phyloP scores from a whole-genome alignment of 1,140 invertebrate genomes.

The Papilio machaon region DNA sequence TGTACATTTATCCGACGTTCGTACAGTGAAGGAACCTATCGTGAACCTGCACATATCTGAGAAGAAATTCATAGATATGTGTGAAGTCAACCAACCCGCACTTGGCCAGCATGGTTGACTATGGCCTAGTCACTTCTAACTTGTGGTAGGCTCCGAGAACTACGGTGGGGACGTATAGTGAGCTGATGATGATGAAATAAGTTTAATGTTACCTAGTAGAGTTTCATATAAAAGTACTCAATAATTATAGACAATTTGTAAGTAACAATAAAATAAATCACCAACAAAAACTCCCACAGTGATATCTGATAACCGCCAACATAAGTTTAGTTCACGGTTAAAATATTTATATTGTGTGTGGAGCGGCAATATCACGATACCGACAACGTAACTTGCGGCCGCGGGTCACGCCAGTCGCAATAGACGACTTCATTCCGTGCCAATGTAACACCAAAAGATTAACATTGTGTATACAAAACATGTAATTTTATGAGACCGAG shows the following conservation, averaged over 20 bases:
- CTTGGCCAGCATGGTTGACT: too few species aligned
- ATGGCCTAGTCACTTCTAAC: too few species aligned
- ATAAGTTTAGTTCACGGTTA: constrained; percentile 12
- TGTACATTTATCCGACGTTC: too few species aligned
- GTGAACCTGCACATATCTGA: too few species aligned
- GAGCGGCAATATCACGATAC: constrained; percentile 8
- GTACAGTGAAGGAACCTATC: too few species aligned
- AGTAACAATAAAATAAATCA: not conserved
- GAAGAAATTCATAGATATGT: too few species aligned
- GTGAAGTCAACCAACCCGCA: too few species aligned
- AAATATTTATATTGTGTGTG: constrained; percentile 9
- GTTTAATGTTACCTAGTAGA: not conserved
- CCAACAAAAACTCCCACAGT: constrained; percentile 13
- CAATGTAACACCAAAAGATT: not conserved
- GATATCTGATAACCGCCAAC: constrained; percentile 8
- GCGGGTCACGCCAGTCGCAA: not conserved
- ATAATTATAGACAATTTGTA: not conserved
- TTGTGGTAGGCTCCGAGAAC: too few species aligned
- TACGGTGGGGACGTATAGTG: too few species aligned
- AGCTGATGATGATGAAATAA: too few species aligned
- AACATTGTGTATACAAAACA: not conserved
- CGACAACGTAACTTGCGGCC: not conserved
- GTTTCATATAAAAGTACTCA: not conserved
- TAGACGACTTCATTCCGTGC: not conserved
- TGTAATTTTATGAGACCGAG: not conserved